phyloP scores from a whole-genome alignment of 2,113 vertebrate genomes.

The Solenodon paradoxus region DNA sequence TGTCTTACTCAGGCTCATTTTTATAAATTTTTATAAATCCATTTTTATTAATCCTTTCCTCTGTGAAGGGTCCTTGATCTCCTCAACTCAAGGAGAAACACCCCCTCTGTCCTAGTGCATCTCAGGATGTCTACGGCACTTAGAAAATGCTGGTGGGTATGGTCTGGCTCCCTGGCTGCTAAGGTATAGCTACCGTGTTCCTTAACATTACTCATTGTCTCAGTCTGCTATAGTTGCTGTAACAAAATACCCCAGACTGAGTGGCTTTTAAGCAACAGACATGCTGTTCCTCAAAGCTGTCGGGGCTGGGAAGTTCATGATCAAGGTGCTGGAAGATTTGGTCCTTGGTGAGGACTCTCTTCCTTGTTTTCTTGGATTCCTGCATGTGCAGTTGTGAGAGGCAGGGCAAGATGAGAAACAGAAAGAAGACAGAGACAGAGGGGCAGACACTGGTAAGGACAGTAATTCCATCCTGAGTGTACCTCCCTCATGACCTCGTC shows the following conservation, averaged over 20 bases:
- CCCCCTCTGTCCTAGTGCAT: background rate
- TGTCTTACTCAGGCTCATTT: background rate
- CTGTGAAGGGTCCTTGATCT: background rate
- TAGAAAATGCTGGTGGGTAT: background rate
- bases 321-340: background rate
- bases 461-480: background rate
- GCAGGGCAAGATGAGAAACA: too few relatives aligned
- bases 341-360: background rate
- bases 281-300: background rate
- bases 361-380: background rate
- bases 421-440: rapidly evolving
- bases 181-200: background rate
- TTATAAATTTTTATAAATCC: background rate
- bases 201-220: background rate
- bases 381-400: background rate
- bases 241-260: background rate
- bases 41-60: background rate
- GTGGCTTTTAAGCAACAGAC: background rate
- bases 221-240: background rate
- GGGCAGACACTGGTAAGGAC: background rate
- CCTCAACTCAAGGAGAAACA: background rate
- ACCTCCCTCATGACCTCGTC: background rate
- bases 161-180: background rate
- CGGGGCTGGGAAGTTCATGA: background rate
- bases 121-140: background rate